These are phyloP conservation scores for Hypotaenidia okinawae DNA, from an alignment of 2,797 vertebrate species.

Conservation along the genomic window DNA sequence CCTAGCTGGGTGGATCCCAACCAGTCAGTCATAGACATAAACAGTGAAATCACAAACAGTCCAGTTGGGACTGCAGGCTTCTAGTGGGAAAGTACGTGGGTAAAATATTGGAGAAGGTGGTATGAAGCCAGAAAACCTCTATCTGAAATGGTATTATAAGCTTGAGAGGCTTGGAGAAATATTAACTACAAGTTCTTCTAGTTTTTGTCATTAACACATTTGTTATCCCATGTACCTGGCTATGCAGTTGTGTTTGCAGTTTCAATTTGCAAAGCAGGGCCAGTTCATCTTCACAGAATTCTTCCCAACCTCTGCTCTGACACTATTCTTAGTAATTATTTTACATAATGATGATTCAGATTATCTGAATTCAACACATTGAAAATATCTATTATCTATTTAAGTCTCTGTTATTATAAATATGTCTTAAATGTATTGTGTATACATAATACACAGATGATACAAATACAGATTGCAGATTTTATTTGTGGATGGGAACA, in stretches of 20 bases:
- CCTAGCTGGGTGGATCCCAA: too few relatives aligned
- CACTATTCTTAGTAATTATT: constrained; percentile 4
- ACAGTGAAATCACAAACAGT: not conserved
- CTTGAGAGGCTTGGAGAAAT: not conserved
- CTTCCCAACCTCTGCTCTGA: not conserved
- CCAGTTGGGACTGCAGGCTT: not conserved
- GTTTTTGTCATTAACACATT: not conserved
- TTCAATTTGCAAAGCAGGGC: not conserved
- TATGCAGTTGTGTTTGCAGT: not conserved
- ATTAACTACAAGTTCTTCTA: not conserved
- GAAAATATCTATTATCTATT: constrained; percentile 14
- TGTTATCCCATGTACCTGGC: not conserved
- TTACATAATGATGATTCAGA: not conserved
- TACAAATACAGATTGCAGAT: not conserved
- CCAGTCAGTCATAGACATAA: too few relatives aligned
- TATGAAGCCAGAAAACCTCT: not conserved
- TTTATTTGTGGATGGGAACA: not conserved
- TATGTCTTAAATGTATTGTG: not conserved
- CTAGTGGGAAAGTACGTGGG: not conserved
- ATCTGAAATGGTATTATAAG: not conserved
- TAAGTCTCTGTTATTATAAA: not conserved
- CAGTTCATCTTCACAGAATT: not conserved
- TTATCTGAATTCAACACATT: not conserved
- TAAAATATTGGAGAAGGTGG: not conserved
- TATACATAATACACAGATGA: not conserved